Base-by-base conservation (phyloP, 2,888 invertebrate genomes). In the Spicauda simplicius region DNA sequence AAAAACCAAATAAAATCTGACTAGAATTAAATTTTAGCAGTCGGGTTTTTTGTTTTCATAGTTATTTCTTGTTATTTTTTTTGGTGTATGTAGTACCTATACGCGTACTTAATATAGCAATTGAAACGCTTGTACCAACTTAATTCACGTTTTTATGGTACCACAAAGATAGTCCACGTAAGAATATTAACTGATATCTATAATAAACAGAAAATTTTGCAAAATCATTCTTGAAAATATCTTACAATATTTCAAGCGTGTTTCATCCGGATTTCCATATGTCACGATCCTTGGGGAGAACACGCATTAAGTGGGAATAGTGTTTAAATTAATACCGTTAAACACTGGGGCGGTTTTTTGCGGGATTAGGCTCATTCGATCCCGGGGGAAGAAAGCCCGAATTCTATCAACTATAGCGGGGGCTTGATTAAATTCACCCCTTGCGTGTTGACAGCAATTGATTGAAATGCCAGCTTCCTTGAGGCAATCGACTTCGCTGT, bases 371-470 rank as follows among this genome's bases (percentile, higher is more conserved):
- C 79, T 74, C 73, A 79, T 79, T 73, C 77, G 76, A 77, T 84
- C 88, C 85, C 86, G 70, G 74, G 89, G 88, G 87, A 80, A 79
- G 82, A 84, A 87, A 86, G 84, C 82, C 87, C 82, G 81, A 87
- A 88, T 82, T 85, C 86, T 84, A 88, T 89, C 88, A 86, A 85
- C 83, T 84, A 82, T 81, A 80, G 81, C 76, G 79, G 86, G 85
- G 87, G 88, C 86, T 90, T 90, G 87, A 91, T 91, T 91, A 88
- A 91, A 91, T 85, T 84, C 87, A 84, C 91, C 90, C 91, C 84
- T 86, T 85, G 81, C 85, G 85, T 88, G 90, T 87, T 88, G 91
- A 86, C 89, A 87, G 86, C 86, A 88, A 91, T 91, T 88, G 91
- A 92, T 91, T 90, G 90, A 90, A 87, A 88, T 76, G 77, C 74